Conservation (phyloP, 2,113 vertebrate genomes). For the Pelecanoides urinatrix region DNA sequence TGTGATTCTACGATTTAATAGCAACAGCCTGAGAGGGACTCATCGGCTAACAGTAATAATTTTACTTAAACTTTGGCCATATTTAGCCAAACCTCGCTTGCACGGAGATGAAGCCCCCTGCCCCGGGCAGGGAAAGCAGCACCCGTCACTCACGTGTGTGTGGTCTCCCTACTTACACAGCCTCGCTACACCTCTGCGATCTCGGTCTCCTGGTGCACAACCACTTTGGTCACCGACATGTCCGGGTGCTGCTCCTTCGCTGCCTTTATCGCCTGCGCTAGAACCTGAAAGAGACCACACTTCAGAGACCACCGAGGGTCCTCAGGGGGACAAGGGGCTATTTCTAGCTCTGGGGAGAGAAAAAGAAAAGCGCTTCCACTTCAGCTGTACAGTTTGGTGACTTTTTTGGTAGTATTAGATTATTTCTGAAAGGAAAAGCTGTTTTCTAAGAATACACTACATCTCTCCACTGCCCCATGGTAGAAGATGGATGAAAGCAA, state of each 20-base stretch:
- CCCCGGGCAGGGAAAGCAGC: too few species aligned
- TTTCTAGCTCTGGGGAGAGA: background rate
- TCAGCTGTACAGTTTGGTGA: background rate
- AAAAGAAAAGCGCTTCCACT: background rate
- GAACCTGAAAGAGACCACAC: conserved; percentile 74
- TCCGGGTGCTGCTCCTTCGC: conserved; percentile 97
- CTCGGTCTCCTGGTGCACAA: conserved; percentile 97
- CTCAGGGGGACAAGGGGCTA: too few species aligned
- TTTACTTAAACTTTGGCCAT: background rate
- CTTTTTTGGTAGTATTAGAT: background rate
- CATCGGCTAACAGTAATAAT: background rate
- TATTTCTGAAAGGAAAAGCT: background rate
- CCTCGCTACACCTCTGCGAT: conserved; percentile 84
- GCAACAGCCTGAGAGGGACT: background rate
- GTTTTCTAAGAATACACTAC: background rate
- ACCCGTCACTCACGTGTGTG: accelerated
- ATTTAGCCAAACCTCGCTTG: background rate
- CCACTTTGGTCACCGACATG: conserved; percentile 98
- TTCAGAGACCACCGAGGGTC: background rate
- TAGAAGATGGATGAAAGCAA: background rate
- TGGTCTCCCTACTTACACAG: conserved; percentile 1
- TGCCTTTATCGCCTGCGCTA: conserved; percentile 95
- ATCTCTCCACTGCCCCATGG: background rate
- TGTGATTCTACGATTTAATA: too few species aligned
- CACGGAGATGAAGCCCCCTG: background rate